Conservation (phyloP, 2,888 invertebrate species). For the Phragmatobia fuliginosa region DNA sequence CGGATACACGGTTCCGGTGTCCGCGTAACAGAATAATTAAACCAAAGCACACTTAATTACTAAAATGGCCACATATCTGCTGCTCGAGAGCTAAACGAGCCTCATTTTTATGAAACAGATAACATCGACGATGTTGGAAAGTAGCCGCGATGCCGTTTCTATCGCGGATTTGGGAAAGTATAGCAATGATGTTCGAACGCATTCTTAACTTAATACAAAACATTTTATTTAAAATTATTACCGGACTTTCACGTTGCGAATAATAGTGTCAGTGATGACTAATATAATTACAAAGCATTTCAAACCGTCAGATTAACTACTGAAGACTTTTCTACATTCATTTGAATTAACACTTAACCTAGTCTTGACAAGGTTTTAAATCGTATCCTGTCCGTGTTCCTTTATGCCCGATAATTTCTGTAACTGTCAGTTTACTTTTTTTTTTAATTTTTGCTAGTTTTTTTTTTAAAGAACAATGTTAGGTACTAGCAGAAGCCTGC, state of each 20-base stretch:
- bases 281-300: constrained; percentile 48
- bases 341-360: neutral
- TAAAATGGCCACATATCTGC: constrained; percentile 69
- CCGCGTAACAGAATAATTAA: constrained; percentile 68
- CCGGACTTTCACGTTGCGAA: constrained; percentile 62
- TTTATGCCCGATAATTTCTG: too few relatives aligned
- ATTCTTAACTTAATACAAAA: constrained; percentile 55
- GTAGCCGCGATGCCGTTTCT: constrained; percentile 57
- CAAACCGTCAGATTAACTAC: constrained; percentile 30
- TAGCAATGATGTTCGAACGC: constrained; percentile 63
- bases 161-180: constrained; percentile 72
- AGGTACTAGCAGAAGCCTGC: too few relatives aligned
- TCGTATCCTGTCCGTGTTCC: too few relatives aligned
- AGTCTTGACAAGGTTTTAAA: neutral
- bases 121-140: constrained; percentile 61
- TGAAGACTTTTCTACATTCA: neutral
- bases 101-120: constrained; percentile 65
- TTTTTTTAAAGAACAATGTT: too few relatives aligned
- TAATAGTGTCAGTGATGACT: constrained; percentile 48
- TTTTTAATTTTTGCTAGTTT: too few relatives aligned
- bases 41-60: constrained; percentile 70
- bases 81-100: constrained; percentile 64
- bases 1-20: constrained; percentile 68
- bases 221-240: constrained; percentile 54
- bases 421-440: too few relatives aligned